Percentiles rank a stretch among this genome's conserved stretches.
Conservation (phyloP, 2,888 invertebrate species). For the Balanococcus diminutus region DNA sequence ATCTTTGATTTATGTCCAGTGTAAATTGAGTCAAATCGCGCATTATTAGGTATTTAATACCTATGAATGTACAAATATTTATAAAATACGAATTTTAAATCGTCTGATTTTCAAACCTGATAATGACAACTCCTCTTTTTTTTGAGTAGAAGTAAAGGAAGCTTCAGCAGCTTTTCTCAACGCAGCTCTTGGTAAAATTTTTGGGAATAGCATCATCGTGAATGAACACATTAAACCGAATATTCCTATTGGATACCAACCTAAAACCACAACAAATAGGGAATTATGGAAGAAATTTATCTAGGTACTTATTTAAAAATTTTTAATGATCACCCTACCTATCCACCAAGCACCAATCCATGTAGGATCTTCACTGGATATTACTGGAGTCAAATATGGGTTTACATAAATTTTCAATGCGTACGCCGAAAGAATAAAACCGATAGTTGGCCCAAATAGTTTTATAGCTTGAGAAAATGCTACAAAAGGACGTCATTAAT, state of each 20-base stretch:
- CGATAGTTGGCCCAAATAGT: conserved; percentile 57
- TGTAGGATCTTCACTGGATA: conserved; percentile 63
- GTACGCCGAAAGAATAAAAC: conserved; percentile 60
- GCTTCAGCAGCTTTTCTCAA: conserved; percentile 20
- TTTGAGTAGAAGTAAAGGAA: background rate
- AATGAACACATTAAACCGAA: conserved; percentile 59
- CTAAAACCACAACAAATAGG: conserved; percentile 51
- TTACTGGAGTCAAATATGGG: conserved; percentile 60
- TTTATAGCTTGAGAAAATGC: conserved; percentile 50
- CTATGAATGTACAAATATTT: too few relatives aligned
- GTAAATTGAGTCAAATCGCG: background rate
- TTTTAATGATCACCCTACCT: conserved; percentile 59
- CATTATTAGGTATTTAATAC: too few relatives aligned
- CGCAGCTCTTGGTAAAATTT: conserved; percentile 60
- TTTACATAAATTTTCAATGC: conserved; percentile 60
- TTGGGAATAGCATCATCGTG: conserved; percentile 62
- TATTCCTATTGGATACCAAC: conserved; percentile 58
- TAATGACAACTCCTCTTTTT: background rate
- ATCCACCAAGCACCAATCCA: conserved; percentile 69
- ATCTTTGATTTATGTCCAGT: conserved; percentile 58
- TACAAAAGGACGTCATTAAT: background rate
- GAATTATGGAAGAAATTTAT: too few relatives aligned
- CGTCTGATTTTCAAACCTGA: background rate
- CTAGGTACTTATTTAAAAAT: background rate
- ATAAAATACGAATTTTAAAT: background rate